These are phyloP conservation scores for Limnodromus scolopaceus DNA, from an alignment of 2,797 vertebrate genomes.

Conservation along the genomic window DNA sequence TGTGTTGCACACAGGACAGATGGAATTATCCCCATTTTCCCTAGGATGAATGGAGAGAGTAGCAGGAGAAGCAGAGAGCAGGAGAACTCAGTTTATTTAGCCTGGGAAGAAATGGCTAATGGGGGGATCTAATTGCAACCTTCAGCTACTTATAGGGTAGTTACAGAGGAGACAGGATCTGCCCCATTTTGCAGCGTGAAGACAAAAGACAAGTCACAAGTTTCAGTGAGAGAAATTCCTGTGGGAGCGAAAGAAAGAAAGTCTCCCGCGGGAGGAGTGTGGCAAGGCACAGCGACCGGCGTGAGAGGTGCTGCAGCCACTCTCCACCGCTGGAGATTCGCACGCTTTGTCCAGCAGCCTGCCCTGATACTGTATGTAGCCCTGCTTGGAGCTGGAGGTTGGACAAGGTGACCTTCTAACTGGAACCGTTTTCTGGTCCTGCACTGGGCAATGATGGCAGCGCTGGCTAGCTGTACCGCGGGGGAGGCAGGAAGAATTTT, in stretches of 20 bases:
- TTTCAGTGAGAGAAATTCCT: background rate
- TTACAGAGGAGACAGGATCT: background rate
- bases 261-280: rapidly evolving
- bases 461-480: background rate
- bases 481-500: background rate
- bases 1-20: rapidly evolving
- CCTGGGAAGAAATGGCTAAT: background rate
- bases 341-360: background rate
- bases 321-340: background rate
- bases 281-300: background rate
- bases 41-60: background rate
- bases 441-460: background rate
- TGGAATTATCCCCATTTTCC: background rate
- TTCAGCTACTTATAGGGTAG: background rate
- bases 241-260: background rate
- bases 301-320: background rate
- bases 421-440: background rate
- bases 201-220: background rate
- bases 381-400: background rate
- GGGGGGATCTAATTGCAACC: background rate
- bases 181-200: rapidly evolving
- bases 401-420: background rate
- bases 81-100: background rate
- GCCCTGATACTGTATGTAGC: background rate
- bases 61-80: background rate